These are phyloP conservation scores for Formicarius rufipectus DNA, from an alignment of 2,113 vertebrate species.

Conservation along the genomic window DNA sequence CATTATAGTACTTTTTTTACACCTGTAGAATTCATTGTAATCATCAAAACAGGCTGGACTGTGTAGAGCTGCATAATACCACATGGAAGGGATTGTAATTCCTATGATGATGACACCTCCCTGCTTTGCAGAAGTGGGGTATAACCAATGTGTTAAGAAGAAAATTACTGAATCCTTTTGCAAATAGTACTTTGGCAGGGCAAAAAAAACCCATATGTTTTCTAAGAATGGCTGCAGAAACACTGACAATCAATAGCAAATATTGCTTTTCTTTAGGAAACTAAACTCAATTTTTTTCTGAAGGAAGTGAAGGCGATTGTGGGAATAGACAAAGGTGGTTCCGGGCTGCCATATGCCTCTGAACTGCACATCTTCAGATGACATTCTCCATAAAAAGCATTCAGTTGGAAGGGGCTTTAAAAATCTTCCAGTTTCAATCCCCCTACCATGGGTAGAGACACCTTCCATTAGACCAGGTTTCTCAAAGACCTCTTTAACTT, in stretches of 20 bases:
- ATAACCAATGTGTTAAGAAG: not conserved
- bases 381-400: not conserved
- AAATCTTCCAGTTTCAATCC: not conserved
- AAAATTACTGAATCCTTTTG: not conserved
- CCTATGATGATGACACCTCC: not conserved
- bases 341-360: not conserved
- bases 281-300: not conserved
- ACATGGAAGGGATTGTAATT: not conserved
- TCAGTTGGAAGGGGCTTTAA: not conserved
- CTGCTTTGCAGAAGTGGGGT: not conserved
- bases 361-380: not conserved
- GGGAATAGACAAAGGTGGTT: not conserved
- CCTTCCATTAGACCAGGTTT: not conserved
- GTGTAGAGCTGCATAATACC: accelerated
- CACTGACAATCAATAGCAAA: not conserved
- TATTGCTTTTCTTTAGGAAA: not conserved
- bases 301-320: not conserved
- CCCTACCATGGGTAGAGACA: not conserved
- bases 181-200: not conserved
- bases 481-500: not conserved
- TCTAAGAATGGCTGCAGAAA: not conserved
- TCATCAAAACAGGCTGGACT: not conserved
- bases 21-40: not conserved
- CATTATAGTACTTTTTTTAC: not conserved
- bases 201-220: not conserved